Evolutionary conservation across 2,888 invertebrate species (phyloP), one percentile per base, ranked within the genome.

Genomic region (Pachycephus smyrnensis): DNA sequence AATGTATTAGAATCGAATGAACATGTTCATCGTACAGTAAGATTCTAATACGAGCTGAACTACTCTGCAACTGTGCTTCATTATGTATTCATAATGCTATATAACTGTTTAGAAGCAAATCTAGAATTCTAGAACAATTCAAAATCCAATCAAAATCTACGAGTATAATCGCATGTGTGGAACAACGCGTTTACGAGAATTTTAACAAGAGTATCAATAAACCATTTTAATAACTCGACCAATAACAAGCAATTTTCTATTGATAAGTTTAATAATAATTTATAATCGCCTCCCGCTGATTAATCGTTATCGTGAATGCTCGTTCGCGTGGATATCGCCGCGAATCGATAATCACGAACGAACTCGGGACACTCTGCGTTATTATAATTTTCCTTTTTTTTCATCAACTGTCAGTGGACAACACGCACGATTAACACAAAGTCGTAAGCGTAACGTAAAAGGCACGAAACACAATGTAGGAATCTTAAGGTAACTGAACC

Each of bases 381-480:
- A 40, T 55, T 55, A 55, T 2, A 23, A 23, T 40, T 23, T 40
- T 40, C 15, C 15, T 40, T 15, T 15, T 15, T 40, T 15, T 12
- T 15, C 23, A 55, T 82, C 78, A 75, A 79, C 77, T 76, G 80
- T 81, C 81, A 79, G 79, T 55, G 79, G 80, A 80, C 77, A 74
- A 79, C 80, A 82, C 81, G 81, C 82, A 84, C 84, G 76, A 83
- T 77, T 81, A 81, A 82, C 81, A 84, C 82, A 82, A 82, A 80
- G 85, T 78, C 80, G 79, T 81, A 91, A 90, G 91, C 91, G 89
- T 85, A 94, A 94, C 94, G 93, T 92, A 92, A 94, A 93, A 93
- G 93, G 93, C 94, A 94, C 94, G 94, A 93, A 94, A 94, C 93
- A 93, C 93, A 92, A 91, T 88, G 89, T 90, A 91, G 92, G 92